phyloP scores from a whole-genome alignment of 1,140 invertebrate genomes.

The Cheumatopsyche charites region DNA sequence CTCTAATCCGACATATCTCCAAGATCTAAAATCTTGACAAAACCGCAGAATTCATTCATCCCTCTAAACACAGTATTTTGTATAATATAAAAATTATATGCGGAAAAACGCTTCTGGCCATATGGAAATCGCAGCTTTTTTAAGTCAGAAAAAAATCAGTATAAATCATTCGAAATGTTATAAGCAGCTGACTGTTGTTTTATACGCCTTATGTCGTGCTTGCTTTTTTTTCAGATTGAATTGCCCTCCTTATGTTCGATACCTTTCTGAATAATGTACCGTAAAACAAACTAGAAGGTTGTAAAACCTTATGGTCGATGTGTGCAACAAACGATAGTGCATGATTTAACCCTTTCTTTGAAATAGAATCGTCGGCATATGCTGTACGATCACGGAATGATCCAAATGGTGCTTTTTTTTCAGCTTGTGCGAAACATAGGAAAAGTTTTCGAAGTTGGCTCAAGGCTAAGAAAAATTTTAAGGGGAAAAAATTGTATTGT shows the following conservation, averaged over 20 bases:
- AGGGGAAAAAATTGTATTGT: too few species aligned
- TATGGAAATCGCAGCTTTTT: too few species aligned
- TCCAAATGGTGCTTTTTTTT: too few species aligned
- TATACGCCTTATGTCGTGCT: not conserved
- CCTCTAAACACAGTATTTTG: not conserved
- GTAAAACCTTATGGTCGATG: slow-evolving; percentile 17
- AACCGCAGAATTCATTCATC: not conserved
- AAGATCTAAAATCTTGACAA: slow-evolving; percentile 3
- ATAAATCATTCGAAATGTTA: slow-evolving; percentile 6
- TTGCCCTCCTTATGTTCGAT: slow-evolving; percentile 16
- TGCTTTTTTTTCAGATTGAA: slow-evolving; percentile 11
- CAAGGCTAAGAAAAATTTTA: too few species aligned
- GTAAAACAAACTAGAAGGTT: not conserved
- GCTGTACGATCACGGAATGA: not conserved
- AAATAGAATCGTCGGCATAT: not conserved
- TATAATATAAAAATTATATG: too few species aligned
- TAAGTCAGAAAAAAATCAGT: not conserved
- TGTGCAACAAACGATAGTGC: not conserved
- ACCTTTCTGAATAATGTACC: not conserved
- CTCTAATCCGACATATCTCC: slow-evolving; percentile 9
- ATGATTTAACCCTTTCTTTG: slow-evolving; percentile 14
- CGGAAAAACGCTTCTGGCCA: too few species aligned
- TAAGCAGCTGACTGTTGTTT: slow-evolving; percentile 26
- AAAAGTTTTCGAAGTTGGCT: too few species aligned
- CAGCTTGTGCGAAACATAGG: too few species aligned